Evolutionary conservation across 2,888 invertebrate genomes (phyloP), one percentile per base, ranked within the genome.

Genomic region (Cantharis rufa): DNA sequence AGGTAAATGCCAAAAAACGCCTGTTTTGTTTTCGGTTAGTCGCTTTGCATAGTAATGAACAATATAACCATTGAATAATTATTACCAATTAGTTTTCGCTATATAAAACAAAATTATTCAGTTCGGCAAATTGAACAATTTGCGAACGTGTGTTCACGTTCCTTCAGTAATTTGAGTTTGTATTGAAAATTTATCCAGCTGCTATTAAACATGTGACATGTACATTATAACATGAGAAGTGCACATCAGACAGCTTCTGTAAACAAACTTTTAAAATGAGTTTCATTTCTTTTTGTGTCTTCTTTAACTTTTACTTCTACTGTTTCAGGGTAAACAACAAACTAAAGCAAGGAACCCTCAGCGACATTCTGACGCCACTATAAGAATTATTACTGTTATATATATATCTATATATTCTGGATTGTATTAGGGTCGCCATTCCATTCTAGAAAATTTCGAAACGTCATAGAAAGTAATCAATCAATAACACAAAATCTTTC

Each of bases 241-340:
- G 72, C 72, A 72, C 21, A 48, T 48, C 48, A n/a, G 28, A 48
- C 21, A 32, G 28, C 64, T 15, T 73, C 68, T 21, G 64, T 66
- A 66, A 21, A 66, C 64, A 66, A 66, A 72, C 70, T 70, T 63
- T 62, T 62, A 61, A 76, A 76, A 69, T 72, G 61, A 61, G 62
- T 70, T 63, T 63, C 72, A 76, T 76, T 72, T 70, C 69, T 77
- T 71, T 73, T 66, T 70, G 62, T 24, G 73, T 70, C 69, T 63
- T 32, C 74, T 69, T 74, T 70, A 74, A 73, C 70, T 76, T 76
- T 72, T 74, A 68, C 73, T 74, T 74, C 76, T 77, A 73, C 72
- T 73, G 73, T 77, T 77, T 73, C 76, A 73, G 24, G 62, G 76
- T 73, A 70, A 77, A 77, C 76, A 76, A 76, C 76, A 74, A 77